Evolutionary conservation across 2,888 invertebrate species (phyloP), one percentile per base, ranked within the genome.

Genomic region (Pinctada fucata): DNA sequence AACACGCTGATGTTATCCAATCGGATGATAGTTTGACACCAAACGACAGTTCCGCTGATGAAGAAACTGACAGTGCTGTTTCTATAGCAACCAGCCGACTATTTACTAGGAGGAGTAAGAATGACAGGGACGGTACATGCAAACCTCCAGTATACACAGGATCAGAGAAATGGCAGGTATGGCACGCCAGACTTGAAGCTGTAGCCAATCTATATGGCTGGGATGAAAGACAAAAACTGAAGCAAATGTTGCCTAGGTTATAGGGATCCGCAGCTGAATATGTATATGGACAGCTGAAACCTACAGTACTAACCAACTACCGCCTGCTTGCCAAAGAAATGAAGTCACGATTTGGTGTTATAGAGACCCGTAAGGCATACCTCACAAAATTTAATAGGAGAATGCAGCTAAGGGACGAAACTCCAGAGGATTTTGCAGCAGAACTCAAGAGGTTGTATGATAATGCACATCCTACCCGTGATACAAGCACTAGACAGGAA

Each of bases 241-340:
- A 80, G 47, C 51, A 82, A 31, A 31, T 82, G 6, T 49, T 82
- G 13, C 80, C 74, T 6, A 58, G 71, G 64, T 8, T 83, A 16
- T 74, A 78, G n/a, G 81, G 79, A 45, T n/a, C 66, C 6, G 83
- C 83, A 13, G 80, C 64, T 8, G 77, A 83, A 5, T 79, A 79
- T 72, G 77, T 78, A 3, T 83, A 72, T 70, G 74, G 70, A 13
- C 80, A 79, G 52, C 52, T 81, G 3, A 31, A 71, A 1, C 68
- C 13, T 52, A 49, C 16, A 6, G 58, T 48, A 3, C 4, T 63
- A 8, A 69, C 63, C 13, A 50, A 70, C 47, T 76, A 79, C 45
- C 31, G 3, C 0, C 50, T 58, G 16, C 51, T 76, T 6, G 63
- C 51, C 3, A 65, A 72, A 50, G 76, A 79, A 63, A 10, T 76